Conservation (phyloP, 2,888 invertebrate species). For the Eupsilia transversa region DNA sequence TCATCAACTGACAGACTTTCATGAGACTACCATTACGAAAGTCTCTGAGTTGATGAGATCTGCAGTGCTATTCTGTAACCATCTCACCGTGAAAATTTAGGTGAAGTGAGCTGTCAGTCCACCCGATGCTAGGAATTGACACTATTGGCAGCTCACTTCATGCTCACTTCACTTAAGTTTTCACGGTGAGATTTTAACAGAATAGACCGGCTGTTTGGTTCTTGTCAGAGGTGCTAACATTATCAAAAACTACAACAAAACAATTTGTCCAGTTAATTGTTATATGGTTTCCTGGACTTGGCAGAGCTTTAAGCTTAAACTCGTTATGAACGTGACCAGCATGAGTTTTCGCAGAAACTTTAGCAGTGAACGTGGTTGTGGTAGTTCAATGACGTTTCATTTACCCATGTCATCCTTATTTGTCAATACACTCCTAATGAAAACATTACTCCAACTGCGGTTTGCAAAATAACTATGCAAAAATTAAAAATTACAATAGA, state of each 20-base stretch:
- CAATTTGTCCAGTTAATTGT: background rate
- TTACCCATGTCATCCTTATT: conserved; percentile 37
- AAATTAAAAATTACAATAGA: background rate
- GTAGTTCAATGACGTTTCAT: conserved; percentile 20
- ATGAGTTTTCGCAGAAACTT: conserved; percentile 9
- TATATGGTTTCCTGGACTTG: background rate
- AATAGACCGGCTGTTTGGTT: too few species aligned
- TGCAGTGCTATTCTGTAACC: too few species aligned
- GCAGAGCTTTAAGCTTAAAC: background rate
- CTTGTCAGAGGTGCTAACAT: background rate
- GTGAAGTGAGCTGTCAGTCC: too few species aligned
- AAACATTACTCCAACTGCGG: background rate
- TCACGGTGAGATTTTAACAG: too few species aligned
- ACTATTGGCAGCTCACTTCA: too few species aligned
- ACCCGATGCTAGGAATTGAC: too few species aligned
- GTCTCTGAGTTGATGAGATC: background rate
- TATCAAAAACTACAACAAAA: background rate
- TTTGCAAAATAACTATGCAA: background rate
- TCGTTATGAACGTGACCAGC: conserved; percentile 3
- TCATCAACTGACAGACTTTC: too few species aligned
- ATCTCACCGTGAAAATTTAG: too few species aligned
- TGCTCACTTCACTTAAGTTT: too few species aligned
- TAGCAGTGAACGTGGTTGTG: background rate
- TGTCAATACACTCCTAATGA: conserved; percentile 13
- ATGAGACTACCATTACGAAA: background rate